Evolutionary conservation across 2,113 vertebrate genomes (phyloP).

Genomic region (Cephalopholis sonnerati): DNA sequence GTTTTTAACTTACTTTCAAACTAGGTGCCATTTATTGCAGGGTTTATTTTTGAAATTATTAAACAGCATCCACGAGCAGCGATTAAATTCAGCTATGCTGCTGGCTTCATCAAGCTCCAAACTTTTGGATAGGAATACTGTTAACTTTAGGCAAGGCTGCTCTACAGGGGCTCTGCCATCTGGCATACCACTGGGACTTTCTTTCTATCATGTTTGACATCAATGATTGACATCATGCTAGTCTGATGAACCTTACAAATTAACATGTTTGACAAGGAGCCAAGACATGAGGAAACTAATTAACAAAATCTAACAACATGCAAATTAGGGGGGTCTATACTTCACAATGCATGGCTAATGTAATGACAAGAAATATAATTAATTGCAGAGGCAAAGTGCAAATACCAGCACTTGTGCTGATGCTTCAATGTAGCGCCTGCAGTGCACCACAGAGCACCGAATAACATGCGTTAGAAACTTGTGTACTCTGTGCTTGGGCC

Average conservation of each 20-base stretch:
- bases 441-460: conserved; percentile 6
- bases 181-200: conserved; percentile 50
- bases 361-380: conserved; percentile 26
- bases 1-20: not conserved
- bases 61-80: not conserved
- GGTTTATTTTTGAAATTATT: not conserved
- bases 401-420: conserved; percentile 21
- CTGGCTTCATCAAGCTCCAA: conserved; percentile 9
- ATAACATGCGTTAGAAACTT: conserved; percentile 10
- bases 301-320: conserved; percentile 6
- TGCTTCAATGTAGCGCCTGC: conserved; percentile 1
- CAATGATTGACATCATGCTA: conserved; percentile 56
- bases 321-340: not conserved
- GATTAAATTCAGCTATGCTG: not conserved
- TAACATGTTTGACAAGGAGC: conserved; percentile 39
- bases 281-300: conserved; percentile 32
- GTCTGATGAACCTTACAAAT: conserved; percentile 59
- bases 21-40: not conserved
- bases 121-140: conserved; percentile 18
- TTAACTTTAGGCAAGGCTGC: conserved; percentile 38
- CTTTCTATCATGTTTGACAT: conserved; percentile 42
- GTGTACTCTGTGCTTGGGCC: conserved; percentile 12
- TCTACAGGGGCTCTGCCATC: conserved; percentile 56
- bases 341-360: conserved; percentile 12
- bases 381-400: conserved; percentile 9